These are phyloP conservation scores for Lacanobia oleracea DNA, from an alignment of 2,888 invertebrate genomes.

Conservation along the genomic window DNA sequence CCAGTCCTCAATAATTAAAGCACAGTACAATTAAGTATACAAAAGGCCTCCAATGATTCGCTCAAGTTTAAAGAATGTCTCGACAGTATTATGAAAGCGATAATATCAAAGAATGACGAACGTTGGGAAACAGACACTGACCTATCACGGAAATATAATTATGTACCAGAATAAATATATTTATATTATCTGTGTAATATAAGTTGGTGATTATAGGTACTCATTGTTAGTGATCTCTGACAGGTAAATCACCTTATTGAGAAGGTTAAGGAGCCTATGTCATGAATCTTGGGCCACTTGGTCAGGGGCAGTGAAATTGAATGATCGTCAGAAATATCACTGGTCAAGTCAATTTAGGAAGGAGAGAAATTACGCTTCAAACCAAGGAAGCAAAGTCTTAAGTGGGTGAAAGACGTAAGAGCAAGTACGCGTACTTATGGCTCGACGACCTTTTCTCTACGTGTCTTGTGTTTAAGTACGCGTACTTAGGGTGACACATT, in stretches of 20 bases:
- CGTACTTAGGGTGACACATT: too few relatives aligned
- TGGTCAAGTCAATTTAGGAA: background rate
- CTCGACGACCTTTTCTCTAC: too few relatives aligned
- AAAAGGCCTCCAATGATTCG: slow-evolving; percentile 32
- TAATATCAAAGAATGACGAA: slow-evolving; percentile 35
- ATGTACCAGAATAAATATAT: slow-evolving; percentile 20
- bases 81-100: slow-evolving; percentile 35
- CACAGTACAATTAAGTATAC: slow-evolving; percentile 26
- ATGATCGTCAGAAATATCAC: background rate
- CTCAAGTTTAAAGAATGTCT: slow-evolving; percentile 26
- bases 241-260: background rate
- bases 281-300: background rate
- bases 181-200: background rate
- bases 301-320: background rate
- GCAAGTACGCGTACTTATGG: too few relatives aligned
- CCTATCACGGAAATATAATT: slow-evolving; percentile 58
- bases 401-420: too few relatives aligned
- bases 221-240: slow-evolving; percentile 3
- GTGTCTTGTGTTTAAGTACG: too few relatives aligned
- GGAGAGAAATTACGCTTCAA: too few relatives aligned
- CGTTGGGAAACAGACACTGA: slow-evolving; percentile 34
- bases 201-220: background rate
- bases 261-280: background rate
- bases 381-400: too few relatives aligned
- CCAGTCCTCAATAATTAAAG: slow-evolving; percentile 1